A percentile compares a stretch with the other conserved stretches of the same genome.
Evolutionary conservation across 2,113 vertebrate genomes (phyloP).

Genomic region (Seriola aureovittata): DNA sequence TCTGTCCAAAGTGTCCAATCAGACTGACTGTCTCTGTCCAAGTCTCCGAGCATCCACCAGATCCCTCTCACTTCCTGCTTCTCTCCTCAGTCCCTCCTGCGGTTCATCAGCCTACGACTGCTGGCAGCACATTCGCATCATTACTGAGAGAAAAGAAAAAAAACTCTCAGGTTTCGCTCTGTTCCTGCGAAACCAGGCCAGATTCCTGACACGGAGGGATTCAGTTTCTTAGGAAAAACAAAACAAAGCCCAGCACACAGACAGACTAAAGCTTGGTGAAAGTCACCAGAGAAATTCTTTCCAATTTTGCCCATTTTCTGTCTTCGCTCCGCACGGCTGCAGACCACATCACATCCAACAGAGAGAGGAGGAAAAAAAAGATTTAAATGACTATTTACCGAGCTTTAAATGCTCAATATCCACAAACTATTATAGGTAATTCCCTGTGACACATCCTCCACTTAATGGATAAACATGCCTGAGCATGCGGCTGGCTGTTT

Average conservation of each 20-base stretch:
- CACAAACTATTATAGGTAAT: constrained; percentile 10
- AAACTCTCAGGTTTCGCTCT: constrained; percentile 22
- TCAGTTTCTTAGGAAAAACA: constrained; percentile 17
- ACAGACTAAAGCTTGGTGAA: background rate
- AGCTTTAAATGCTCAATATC: constrained; percentile 24
- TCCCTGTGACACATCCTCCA: constrained; percentile 12
- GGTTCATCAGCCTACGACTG: background rate
- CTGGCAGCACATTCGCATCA: constrained; percentile 17
- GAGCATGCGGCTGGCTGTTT: background rate
- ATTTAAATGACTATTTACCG: background rate
- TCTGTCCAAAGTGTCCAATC: constrained; percentile 7
- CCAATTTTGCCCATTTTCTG: background rate
- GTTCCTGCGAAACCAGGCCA: background rate
- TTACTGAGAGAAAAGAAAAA: background rate
- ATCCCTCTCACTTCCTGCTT: background rate
- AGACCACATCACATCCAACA: constrained; percentile 12
- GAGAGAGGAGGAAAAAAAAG: background rate
- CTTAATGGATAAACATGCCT: background rate
- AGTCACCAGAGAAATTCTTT: background rate
- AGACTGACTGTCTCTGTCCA: background rate
- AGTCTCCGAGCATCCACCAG: background rate
- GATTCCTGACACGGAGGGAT: background rate
- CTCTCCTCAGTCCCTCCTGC: constrained; percentile 8
- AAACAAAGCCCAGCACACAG: constrained; percentile 5
- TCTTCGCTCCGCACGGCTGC: background rate